phyloP scores from a whole-genome alignment of 2,888 invertebrate species.

The Pterobdella sp. region DNA sequence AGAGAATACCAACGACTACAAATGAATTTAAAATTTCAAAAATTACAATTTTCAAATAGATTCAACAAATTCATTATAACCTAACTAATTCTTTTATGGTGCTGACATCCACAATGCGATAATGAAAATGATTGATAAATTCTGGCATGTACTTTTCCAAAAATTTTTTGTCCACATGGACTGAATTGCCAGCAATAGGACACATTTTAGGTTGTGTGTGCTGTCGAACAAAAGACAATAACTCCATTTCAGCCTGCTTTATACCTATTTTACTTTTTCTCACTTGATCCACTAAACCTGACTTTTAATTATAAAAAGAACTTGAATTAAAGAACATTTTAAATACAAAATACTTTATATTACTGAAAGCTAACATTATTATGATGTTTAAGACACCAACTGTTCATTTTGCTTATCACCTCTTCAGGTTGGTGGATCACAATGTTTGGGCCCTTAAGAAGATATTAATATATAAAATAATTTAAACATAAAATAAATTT shows the following conservation, averaged over 20 bases:
- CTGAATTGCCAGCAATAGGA: constrained; percentile 73
- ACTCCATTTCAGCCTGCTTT: constrained; percentile 62
- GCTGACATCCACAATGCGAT: constrained; percentile 85
- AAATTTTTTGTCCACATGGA: constrained; percentile 78
- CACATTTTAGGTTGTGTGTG: constrained; percentile 59
- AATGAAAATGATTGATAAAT: constrained; percentile 72
- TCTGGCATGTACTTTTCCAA: constrained; percentile 72
- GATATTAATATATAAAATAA: neutral
- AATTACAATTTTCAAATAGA: neutral
- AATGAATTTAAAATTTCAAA: neutral
- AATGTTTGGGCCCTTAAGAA: constrained; percentile 60
- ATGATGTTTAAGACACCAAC: constrained; percentile 76
- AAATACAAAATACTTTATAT: neutral
- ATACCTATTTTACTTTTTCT: constrained; percentile 62
- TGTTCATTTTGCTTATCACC: constrained; percentile 67
- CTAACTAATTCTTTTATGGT: constrained; percentile 71
- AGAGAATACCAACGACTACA: neutral
- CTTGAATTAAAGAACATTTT: constrained; percentile 1
- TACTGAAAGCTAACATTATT: neutral
- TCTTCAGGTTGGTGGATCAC: constrained; percentile 69
- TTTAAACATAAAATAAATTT: neutral
- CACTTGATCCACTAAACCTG: constrained; percentile 70
- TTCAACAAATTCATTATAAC: constrained; percentile 25
- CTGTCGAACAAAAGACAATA: constrained; percentile 65
- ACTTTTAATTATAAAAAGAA: constrained; percentile 53